A percentile compares a stretch with the other conserved stretches of the same genome.
Conservation (phyloP, 2,888 invertebrate genomes). For the Rhimphoctona megacephalus region DNA sequence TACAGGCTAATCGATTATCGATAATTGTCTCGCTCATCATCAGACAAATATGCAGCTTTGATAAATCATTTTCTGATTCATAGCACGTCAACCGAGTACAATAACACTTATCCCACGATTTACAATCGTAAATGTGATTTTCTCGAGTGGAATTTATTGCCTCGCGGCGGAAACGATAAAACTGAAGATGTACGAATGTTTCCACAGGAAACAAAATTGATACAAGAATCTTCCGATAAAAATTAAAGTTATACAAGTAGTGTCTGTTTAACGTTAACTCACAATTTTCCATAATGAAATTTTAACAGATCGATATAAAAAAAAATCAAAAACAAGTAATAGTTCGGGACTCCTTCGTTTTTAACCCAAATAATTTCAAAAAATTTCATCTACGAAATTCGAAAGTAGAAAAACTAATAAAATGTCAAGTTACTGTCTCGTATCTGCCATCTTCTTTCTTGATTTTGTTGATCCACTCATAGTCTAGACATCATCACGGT, state of each 20-base stretch:
- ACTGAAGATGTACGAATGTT: not conserved
- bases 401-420: not conserved
- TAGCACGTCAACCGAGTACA: slow-evolving; percentile 19
- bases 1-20: slow-evolving; percentile 53
- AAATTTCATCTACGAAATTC: not conserved
- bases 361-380: not conserved
- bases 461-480: slow-evolving; percentile 31
- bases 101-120: slow-evolving; percentile 3
- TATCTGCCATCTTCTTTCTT: slow-evolving; percentile 40
- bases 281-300: not conserved
- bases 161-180: not conserved
- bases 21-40: slow-evolving; percentile 44
- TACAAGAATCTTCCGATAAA: not conserved
- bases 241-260: not conserved
- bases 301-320: not conserved
- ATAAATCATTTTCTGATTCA: slow-evolving; percentile 34
- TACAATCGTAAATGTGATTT: slow-evolving; percentile 3
- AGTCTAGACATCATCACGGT: slow-evolving; percentile 20
- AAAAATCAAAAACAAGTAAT: not conserved
- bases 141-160: not conserved
- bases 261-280: not conserved
- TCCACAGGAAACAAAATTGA: not conserved
- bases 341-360: not conserved
- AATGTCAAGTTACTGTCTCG: slow-evolving; percentile 12
- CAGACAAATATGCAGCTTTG: slow-evolving; percentile 24